These are phyloP conservation scores for Pontoporia blainvillei DNA, from an alignment of 2,113 vertebrate genomes.

Conservation along the genomic window DNA sequence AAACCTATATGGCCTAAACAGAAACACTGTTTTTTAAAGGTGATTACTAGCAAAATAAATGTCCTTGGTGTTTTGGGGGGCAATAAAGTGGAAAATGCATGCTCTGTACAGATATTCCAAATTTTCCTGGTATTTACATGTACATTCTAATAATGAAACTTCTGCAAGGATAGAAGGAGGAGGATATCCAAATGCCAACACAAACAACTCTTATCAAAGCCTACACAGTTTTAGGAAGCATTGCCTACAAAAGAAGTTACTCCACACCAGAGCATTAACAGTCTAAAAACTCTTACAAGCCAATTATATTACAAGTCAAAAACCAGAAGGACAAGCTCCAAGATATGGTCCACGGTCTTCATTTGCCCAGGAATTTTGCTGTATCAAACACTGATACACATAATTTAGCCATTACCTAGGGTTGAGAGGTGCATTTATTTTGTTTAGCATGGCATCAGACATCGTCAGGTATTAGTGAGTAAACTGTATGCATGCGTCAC, in stretches of 20 bases:
- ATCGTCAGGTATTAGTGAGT: not conserved
- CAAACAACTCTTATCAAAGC: not conserved
- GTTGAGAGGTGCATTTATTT: not conserved
- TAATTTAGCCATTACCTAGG: not conserved
- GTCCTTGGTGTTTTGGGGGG: not conserved
- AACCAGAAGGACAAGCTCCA: not conserved
- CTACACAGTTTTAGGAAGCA: not conserved
- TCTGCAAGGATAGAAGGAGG: not conserved
- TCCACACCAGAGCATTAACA: not conserved
- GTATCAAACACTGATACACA: not conserved
- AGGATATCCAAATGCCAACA: not conserved
- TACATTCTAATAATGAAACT: not conserved
- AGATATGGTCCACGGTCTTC: not conserved
- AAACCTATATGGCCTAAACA: not conserved
- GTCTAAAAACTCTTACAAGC: not conserved
- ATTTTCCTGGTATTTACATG: not conserved
- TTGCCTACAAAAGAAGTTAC: not conserved
- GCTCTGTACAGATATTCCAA: not conserved
- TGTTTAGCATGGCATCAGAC: not conserved
- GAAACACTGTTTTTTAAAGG: not conserved
- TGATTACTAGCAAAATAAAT: not conserved
- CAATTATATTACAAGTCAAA: not conserved
- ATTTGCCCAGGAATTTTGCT: not conserved
- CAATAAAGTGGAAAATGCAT: not conserved
- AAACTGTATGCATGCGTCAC: not conserved